Base-by-base conservation (phyloP, 2,888 invertebrate species). In the Aspidiotus destructor region DNA sequence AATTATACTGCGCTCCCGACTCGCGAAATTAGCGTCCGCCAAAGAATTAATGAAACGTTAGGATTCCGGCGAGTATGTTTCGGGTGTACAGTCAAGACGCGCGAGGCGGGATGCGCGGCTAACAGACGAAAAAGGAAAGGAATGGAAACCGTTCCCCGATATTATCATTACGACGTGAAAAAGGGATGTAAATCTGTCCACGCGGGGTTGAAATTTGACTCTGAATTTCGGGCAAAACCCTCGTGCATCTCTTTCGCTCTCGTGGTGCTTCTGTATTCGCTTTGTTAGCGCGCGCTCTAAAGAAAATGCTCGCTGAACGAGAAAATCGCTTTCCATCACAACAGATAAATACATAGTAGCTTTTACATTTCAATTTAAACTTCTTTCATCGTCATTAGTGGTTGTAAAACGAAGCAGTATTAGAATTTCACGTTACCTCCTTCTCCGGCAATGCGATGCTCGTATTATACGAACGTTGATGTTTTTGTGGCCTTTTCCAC, bases 321-420 rank as follows among this genome's bases (percentile, higher is more conserved):
- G 65, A 65, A 65, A 65, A 65, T 65, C 65, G 65, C 65, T 65
- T 65, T 65, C 65, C 65, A 65, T 65, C 65, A 65, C 65, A 65
- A 55, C 65, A 44, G 65, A 65, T 65, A 65, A 65, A 65, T 65
- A 65, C 65, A 65, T 65, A 65, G 65, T 65, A 65, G 65, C 65
- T 65, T 65, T 65, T 65, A 65, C 65, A 65, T 65, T 65, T 65
- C 65, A 65, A 65, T 65, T 65, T 65, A 65, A 65, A 65, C 65
- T 65, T 65, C 65, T 65, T 65, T 65, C 65, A 65, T 65, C 65
- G 58, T 65, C 65, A 65, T 65, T 65, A 65, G 65, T 48, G 65
- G 65, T 65, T 65, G 65, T 65, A 65, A 65, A 57, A 52, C 55
- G 65, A 65, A 57, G 65, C 65, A 65, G 65, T 44, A 65, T 65